Percentiles rank a stretch among this genome's conserved stretches.
These are phyloP conservation scores for Premnoplex brunnescens DNA, from an alignment of 2,797 vertebrate genomes.

Conservation along the genomic window DNA sequence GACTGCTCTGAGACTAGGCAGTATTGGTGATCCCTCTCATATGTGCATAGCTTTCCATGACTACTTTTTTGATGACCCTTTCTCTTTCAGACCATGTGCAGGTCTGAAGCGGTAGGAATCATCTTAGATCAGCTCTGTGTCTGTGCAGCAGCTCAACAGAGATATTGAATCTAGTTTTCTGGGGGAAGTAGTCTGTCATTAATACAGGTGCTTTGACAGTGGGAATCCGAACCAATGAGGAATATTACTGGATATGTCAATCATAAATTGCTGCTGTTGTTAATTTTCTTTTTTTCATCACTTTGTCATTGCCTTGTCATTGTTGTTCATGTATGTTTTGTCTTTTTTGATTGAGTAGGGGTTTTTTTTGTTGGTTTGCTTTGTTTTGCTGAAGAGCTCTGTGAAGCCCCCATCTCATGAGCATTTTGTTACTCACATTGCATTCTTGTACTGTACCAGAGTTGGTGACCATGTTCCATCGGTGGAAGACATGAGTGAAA, in stretches of 20 bases:
- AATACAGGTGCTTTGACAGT: not conserved
- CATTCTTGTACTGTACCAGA: constrained; percentile 82
- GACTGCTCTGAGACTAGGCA: not conserved
- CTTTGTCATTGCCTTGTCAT: not conserved
- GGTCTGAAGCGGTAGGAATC: not conserved
- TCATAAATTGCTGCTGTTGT: not conserved
- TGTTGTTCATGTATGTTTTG: not conserved
- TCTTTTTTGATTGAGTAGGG: not conserved
- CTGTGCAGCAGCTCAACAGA: not conserved
- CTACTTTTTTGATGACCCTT: not conserved
- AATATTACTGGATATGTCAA: not conserved
- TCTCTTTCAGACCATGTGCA: not conserved
- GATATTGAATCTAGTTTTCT: not conserved
- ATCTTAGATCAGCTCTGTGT: not conserved
- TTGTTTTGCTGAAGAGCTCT: not conserved
- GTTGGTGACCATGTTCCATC: constrained; percentile 78
- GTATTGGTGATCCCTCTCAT: not conserved
- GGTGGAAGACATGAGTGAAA: constrained; percentile 79
- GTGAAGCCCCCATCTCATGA: not conserved
- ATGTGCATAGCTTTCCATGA: fast-evolving
- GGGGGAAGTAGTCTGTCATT: not conserved
- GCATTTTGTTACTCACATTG: constrained; percentile 66
- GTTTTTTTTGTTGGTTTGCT: not conserved
- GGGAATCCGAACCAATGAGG: not conserved
- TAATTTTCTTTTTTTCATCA: not conserved